Percentiles rank a stretch among this genome's conserved stretches.
Evolutionary conservation across 2,113 vertebrate genomes (phyloP).

Genomic region (Prinia subflava): DNA sequence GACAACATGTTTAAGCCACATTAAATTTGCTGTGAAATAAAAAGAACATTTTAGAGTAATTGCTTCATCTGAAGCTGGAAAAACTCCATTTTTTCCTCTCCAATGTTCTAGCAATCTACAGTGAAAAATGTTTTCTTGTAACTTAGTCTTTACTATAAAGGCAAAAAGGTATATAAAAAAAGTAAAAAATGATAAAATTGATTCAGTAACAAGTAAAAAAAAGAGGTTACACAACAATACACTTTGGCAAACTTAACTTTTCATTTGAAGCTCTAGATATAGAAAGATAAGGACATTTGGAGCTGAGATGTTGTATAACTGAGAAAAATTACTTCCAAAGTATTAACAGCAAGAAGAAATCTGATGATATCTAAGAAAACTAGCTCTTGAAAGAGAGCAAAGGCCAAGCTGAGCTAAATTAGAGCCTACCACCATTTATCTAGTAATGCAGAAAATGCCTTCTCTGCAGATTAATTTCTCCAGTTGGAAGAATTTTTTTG

Average conservation of each 20-base stretch:
- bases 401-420: constrained; percentile 44
- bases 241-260: neutral
- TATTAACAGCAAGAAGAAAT: constrained; percentile 10
- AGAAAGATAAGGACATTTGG: neutral
- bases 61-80: neutral
- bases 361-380: constrained; percentile 25
- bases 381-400: constrained; percentile 9
- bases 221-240: neutral
- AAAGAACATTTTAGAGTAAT: neutral
- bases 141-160: neutral
- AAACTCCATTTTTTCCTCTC: neutral
- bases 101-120: neutral
- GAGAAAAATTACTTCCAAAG: constrained; percentile 4
- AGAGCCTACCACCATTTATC: neutral
- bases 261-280: neutral
- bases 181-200: neutral
- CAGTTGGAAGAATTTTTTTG: neutral
- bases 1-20: neutral
- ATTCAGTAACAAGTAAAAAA: neutral
- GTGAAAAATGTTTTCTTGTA: neutral
- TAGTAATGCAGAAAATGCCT: neutral
- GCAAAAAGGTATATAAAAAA: neutral
- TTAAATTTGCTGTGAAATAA: neutral
- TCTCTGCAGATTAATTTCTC: constrained; percentile 34
- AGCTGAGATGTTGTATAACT: neutral